These are phyloP conservation scores for Eulithis testata DNA, from an alignment of 2,888 invertebrate species.

Conservation along the genomic window DNA sequence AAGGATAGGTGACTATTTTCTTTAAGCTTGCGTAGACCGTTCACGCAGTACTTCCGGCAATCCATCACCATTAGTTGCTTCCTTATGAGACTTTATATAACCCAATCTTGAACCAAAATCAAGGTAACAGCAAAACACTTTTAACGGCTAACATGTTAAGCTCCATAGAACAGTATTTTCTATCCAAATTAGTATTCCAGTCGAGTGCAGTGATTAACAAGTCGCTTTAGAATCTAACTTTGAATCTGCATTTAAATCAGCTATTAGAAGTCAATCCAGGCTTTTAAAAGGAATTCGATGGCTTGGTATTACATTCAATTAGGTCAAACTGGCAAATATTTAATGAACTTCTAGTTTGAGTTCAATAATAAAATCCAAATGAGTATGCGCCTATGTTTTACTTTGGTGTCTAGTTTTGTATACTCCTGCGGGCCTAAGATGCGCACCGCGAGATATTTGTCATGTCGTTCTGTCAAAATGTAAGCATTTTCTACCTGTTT, in stretches of 20 bases:
- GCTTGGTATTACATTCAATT: slow-evolving; percentile 27
- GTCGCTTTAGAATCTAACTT: slow-evolving; percentile 25
- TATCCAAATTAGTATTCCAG: slow-evolving; percentile 34
- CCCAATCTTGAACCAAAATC: not conserved
- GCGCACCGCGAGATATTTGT: too few relatives aligned
- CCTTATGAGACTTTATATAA: not conserved
- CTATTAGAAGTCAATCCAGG: slow-evolving; percentile 30
- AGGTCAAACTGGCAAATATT: slow-evolving; percentile 10
- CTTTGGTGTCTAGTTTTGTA: too few relatives aligned
- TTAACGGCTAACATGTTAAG: not conserved
- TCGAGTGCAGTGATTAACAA: slow-evolving; percentile 32
- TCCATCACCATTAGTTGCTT: not conserved
- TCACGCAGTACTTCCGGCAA: not conserved
- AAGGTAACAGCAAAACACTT: not conserved
- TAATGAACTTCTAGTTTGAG: not conserved
- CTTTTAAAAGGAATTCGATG: slow-evolving; percentile 27
- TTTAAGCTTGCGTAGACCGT: not conserved
- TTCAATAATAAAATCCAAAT: too few relatives aligned
- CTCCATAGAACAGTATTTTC: slow-evolving; percentile 8
- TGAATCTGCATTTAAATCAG: slow-evolving; percentile 30
- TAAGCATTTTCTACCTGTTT: too few relatives aligned
- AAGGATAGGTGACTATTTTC: not conserved
- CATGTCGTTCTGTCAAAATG: too few relatives aligned
- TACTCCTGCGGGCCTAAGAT: too few relatives aligned
- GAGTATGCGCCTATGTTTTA: too few relatives aligned